phyloP scores from a whole-genome alignment of 1,140 invertebrate genomes.

The Maniola jurtina region DNA sequence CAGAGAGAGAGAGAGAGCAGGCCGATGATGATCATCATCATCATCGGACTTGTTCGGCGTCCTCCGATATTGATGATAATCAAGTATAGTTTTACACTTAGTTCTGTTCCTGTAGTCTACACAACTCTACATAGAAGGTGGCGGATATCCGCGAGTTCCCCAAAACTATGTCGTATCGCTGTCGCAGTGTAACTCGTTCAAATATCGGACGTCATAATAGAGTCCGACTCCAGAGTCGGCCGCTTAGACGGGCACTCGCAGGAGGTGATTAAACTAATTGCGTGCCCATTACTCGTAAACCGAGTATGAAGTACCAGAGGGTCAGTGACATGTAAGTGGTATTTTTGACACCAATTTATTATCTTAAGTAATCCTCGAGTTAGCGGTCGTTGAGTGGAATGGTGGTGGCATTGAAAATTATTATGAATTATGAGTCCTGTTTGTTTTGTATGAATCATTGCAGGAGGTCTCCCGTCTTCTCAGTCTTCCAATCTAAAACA shows the following conservation, averaged over 20 bases:
- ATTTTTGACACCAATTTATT: constrained; percentile 33
- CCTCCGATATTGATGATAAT: no score
- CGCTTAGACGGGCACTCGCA: constrained; percentile 10
- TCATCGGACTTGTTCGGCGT: no score
- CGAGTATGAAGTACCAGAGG: not conserved
- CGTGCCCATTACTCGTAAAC: constrained; percentile 25
- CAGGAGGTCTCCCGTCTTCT: not conserved
- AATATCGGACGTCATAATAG: constrained; percentile 2
- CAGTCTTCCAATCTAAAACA: no score
- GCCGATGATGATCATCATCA: no score
- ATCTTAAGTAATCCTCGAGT: constrained; percentile 22
- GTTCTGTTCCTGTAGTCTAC: no score
- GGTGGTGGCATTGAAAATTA: constrained; percentile 24
- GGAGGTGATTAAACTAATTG: constrained; percentile 28
- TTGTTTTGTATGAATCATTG: not conserved
- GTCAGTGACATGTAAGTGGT: constrained; percentile 26
- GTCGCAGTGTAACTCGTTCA: not conserved
- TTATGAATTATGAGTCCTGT: constrained; percentile 27
- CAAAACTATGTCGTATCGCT: not conserved
- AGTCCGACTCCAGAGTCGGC: not conserved
- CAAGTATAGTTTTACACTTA: no score
- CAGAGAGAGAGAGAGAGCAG: no score
- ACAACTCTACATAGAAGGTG: no score
- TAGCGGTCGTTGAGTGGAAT: constrained; percentile 18
- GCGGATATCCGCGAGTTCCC: no score